Evolutionary conservation across 53 echinoderm and acorn worm species (phyloP).

Genomic region (Zoroaster sp.): DNA sequence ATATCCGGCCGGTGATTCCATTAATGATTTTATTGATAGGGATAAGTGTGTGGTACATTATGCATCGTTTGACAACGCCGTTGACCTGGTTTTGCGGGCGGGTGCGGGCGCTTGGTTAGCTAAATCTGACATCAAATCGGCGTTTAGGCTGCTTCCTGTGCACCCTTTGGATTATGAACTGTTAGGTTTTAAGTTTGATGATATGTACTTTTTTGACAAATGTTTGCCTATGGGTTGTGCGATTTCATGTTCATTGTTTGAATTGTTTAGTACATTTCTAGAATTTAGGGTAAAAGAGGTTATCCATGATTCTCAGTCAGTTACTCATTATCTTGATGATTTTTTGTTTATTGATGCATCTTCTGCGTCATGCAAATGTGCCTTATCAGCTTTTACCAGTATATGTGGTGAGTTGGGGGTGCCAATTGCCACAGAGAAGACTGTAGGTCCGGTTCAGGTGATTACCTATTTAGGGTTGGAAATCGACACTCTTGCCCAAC

Average conservation of each 20-base stretch:
- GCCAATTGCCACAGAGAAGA: conserved; percentile 35
- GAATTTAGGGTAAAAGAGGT: conserved; percentile 15
- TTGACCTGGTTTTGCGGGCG: background rate
- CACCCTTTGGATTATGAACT: conserved; percentile 8
- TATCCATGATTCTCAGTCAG: background rate
- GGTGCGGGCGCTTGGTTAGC: background rate
- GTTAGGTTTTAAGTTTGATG: conserved; percentile 17
- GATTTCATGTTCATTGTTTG: conserved; percentile 44
- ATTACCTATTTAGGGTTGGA: conserved; percentile 45
- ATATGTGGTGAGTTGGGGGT: conserved; percentile 29
- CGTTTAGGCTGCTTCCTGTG: background rate
- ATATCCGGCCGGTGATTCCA: background rate
- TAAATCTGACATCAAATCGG: background rate
- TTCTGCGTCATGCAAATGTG: background rate
- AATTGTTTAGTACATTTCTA: conserved; percentile 50
- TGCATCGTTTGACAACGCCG: background rate
- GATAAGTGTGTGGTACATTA: too few relatives aligned
- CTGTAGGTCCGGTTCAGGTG: conserved; percentile 20
- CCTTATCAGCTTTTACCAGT: background rate
- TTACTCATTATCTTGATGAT: conserved; percentile 34
- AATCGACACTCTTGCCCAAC: conserved; percentile 10
- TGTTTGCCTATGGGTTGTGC: conserved; percentile 57
- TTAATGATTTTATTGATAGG: background rate
- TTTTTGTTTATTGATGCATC: background rate
- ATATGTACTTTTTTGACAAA: conserved; percentile 47